Evolutionary conservation across 1,140 invertebrate genomes (phyloP), one percentile per base, ranked within the genome.

Genomic region (Hycleus cichorii): DNA sequence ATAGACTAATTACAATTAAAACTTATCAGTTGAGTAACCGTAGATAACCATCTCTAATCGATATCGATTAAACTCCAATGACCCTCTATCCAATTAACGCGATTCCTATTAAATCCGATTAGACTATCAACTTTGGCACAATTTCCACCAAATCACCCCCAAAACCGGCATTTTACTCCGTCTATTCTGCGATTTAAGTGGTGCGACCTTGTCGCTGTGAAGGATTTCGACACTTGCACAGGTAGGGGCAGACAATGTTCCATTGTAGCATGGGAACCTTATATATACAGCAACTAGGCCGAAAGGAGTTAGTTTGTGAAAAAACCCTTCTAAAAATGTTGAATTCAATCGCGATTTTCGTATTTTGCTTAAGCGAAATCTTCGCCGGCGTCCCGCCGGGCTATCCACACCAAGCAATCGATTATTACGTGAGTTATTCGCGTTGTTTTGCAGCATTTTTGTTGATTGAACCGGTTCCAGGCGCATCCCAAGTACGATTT

Each of bases 401-500:
- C 3, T 42, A 40, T 26, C 26, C 43, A 5, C 11, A 42, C 5
- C 52, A 44, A 11, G 43, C 52, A 27, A 45, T 53, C n/a, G 52
- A 55, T 55, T 55, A 55, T 55, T 55, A 55, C 38, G 52, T 55
- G 47, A 55, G 52, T 55, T 9, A 42, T 6, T 26, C 26, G 50
- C 47, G 24, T n/a, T 7, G 26, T 7, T 12, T 9, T n/a, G 3
- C 8, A 25, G 40, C 39, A 6, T 49, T 32, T 52, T 24, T 42
- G 18, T 6, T 43, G 6, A 12, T 47, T 5, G 32, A 32, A 32
- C 24, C 27, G 4, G 3, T 57, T 60, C n/a, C 57, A 79, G 76
- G 80, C 80, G 6, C 80, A 80, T 60, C 81, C 81, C 6, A 80
- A 82, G 64, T 85, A 85, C 59, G 77, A 78, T 39, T 85, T 83